These are phyloP conservation scores for Esox masquinongy DNA, from an alignment of 2,797 vertebrate species.

Conservation along the genomic window DNA sequence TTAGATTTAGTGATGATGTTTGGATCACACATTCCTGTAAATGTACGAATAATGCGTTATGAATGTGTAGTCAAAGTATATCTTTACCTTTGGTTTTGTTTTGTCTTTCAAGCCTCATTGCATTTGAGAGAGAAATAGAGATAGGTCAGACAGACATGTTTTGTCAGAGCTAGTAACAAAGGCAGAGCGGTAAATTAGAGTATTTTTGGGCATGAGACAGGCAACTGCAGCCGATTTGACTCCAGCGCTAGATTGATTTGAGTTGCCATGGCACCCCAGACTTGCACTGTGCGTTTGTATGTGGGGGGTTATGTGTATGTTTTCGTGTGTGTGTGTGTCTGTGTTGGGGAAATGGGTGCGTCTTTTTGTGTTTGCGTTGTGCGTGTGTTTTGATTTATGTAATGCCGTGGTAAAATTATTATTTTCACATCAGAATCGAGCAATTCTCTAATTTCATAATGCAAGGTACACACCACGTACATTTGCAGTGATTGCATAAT, in stretches of 20 bases:
- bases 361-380: not conserved
- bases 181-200: not conserved
- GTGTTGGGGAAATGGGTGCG: not conserved
- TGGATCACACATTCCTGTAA: too few relatives aligned
- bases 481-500: slow-evolving; percentile 56
- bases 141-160: not conserved
- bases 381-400: slow-evolving; percentile 31
- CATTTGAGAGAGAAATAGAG: not conserved
- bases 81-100: too few relatives aligned
- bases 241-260: slow-evolving; percentile 9
- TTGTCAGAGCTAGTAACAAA: not conserved
- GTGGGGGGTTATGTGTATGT: not conserved
- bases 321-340: not conserved
- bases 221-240: not conserved
- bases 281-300: not conserved
- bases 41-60: too few relatives aligned
- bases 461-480: slow-evolving; percentile 46
- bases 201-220: not conserved
- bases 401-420: slow-evolving; percentile 14
- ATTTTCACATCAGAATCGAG: slow-evolving; percentile 10
- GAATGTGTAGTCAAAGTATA: too few relatives aligned
- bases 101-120: too few relatives aligned
- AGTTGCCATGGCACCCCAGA: slow-evolving; percentile 19
- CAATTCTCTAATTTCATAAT: slow-evolving; percentile 48
- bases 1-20: too few relatives aligned